Conservation (phyloP, 2,888 invertebrate species). For the Tachina lurida region DNA sequence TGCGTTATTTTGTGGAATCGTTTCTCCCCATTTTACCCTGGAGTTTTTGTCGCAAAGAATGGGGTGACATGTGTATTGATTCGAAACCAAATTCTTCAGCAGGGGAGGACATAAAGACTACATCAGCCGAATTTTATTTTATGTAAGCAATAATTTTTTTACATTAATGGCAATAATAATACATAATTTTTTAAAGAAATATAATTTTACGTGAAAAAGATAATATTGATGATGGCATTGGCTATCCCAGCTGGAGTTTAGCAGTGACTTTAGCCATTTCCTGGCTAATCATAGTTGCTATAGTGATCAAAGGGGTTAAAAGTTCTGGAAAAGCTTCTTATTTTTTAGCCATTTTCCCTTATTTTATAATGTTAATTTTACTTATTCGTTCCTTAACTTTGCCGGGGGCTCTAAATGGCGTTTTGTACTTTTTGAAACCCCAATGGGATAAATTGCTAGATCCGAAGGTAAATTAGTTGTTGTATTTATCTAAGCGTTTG, state of each 20-base stretch:
- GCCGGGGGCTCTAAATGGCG: conserved; percentile 86
- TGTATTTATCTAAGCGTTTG: not conserved
- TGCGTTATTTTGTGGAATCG: conserved; percentile 86
- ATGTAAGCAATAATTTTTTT: conserved; percentile 77
- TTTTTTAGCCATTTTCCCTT: conserved; percentile 88
- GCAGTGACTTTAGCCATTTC: conserved; percentile 84
- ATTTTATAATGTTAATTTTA: conserved; percentile 85
- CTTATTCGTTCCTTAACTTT: conserved; percentile 85
- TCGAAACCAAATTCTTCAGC: conserved; percentile 74
- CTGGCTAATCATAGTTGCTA: conserved; percentile 84
- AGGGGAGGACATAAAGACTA: conserved; percentile 73
- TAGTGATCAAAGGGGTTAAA: conserved; percentile 85
- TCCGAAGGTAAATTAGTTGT: conserved; percentile 74
- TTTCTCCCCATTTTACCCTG: conserved; percentile 86
- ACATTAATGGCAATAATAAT: not conserved
- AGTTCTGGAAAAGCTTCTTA: conserved; percentile 87
- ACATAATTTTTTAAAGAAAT: conserved; percentile 79
- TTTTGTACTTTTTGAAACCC: conserved; percentile 87
- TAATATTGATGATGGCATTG: conserved; percentile 84
- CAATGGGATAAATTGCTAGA: conserved; percentile 84
- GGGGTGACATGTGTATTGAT: conserved; percentile 82
- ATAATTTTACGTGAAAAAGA: conserved; percentile 84
- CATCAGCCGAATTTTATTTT: conserved; percentile 83
- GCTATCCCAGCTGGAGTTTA: conserved; percentile 84
- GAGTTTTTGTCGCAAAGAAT: conserved; percentile 85